Base-by-base conservation (phyloP, 2,888 invertebrate species). In the Hydrotaea diabolus region DNA sequence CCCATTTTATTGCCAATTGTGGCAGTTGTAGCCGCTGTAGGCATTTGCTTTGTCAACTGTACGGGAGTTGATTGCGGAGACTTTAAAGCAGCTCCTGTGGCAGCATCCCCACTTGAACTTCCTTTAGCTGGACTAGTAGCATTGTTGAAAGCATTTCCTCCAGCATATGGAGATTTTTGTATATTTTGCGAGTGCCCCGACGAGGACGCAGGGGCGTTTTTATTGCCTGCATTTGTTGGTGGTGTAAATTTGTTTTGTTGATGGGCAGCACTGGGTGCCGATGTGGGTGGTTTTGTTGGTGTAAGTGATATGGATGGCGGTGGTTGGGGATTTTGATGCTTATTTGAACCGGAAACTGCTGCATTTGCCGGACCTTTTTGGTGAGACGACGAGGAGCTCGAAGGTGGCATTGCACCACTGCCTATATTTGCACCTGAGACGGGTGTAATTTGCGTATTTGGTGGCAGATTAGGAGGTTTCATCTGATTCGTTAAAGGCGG, bases 371-470 rank as follows among this genome's bases (percentile, higher is more conserved):
- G 49, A 13, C 80, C 74, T 53, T 49, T 11, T 53, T 53, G 76
- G 17, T 36, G 72, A 15, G 46, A 8, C 21, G 62, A 23, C 4
- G 49, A n/a, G 19, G 21, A 77, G 23, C 77, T 39, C 46, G 71
- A 80, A 11, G 57, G 36, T 11, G 8, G 59, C 3, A 69, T 71
- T 76, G 43, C 15, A 0, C 79, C 80, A n/a, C 77, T 26, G 55
- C 66, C 26, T 62, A 80, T 21, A 82, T 73, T 74, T 83, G 80
- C 53, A 9, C 74, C 73, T 43, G 88, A 83, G 49, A 89, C 88
- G 9, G 89, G 88, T 36, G 89, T 89, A 7, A 89, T 89, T 86
- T 89, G 89, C 0, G 89, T 89, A 71, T 87, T 89, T 53, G 89
- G 87, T 72, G 89, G 89, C 62, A 89, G 86, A 87, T 88, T 89